These are phyloP conservation scores for Onychomys leucogaster DNA, from an alignment of 2,797 vertebrate genomes.

Conservation along the genomic window DNA sequence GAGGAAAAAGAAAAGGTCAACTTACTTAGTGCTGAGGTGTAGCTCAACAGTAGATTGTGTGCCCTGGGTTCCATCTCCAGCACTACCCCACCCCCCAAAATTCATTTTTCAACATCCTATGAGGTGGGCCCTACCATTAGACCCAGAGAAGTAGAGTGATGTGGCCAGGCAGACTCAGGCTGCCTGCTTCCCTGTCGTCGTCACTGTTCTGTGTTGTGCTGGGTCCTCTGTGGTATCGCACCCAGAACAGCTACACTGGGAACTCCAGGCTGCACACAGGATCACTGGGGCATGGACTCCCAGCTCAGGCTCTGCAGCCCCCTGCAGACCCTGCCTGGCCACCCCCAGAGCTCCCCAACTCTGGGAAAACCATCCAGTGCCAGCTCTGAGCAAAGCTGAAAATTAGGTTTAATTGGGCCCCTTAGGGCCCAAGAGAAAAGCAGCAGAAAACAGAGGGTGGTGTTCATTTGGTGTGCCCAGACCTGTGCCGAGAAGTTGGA, in stretches of 20 bases:
- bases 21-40: not conserved
- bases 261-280: rapidly evolving
- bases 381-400: not conserved
- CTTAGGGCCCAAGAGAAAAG: conserved; percentile 14
- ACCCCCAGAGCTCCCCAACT: too few species aligned
- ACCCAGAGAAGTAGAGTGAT: not conserved
- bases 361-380: not conserved
- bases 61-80: not conserved
- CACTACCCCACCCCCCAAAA: not conserved
- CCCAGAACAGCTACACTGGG: not conserved
- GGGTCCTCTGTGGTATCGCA: not conserved
- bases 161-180: not conserved
- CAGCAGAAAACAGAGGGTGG: not conserved
- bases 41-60: not conserved
- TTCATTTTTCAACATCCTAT: not conserved
- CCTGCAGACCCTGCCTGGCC: not conserved
- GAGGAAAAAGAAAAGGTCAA: not conserved
- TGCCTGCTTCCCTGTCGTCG: not conserved
- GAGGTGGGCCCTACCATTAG: not conserved
- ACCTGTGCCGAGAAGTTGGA: not conserved
- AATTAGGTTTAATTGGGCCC: conserved; percentile 76
- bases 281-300: rapidly evolving
- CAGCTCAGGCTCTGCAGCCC: not conserved
- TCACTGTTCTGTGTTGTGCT: rapidly evolving
- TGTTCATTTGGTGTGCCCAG: not conserved